Evolutionary conservation across 2,797 vertebrate genomes (phyloP), one percentile per base, ranked within the genome.

Genomic region (Thalassophryne amazonica): DNA sequence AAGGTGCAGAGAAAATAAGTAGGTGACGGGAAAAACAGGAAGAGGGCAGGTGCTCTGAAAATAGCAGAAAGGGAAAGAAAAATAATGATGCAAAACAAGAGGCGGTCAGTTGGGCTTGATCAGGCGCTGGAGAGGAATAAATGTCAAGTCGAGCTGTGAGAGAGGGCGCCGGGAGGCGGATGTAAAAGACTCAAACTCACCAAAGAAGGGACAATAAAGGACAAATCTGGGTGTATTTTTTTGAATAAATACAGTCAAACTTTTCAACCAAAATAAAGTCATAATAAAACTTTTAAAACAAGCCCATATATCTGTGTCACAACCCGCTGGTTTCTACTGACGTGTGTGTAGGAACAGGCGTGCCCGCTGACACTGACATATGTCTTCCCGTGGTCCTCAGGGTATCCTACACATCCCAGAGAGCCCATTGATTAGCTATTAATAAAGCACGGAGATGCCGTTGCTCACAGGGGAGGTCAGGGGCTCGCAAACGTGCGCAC

Each of bases 381-480:
- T 69, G 81, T 81, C 81, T 86, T 74, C 52, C 58, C 64, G 78
- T 73, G 84, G 65, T 85, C 73, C 80, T 80, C 50, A 29, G 72
- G 76, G 64, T 51, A 70, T 73, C 70, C 77, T 64, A 86, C 77
- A 78, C 68, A 78, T 87, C 81, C 83, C 78, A 76, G 76, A 67
- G 76, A 86, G 78, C 49, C 71, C 76, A 91, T 89, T 89, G 89
- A 90, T 90, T 89, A 89, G 83, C 80, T 86, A 87, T 90, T 90
- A 90, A 87, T 89, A 86, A 86, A 73, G 76, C 78, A 81, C 51
- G 73, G 76, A 78, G 80, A 80, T 78, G 69, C 69, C 80, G 84
- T 75, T 65, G 73, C 78, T 83, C 85, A 78, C 66, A 77, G 41
- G 55, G 70, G 75, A 78, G 68, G 69, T 80, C 84, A 83, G 66